phyloP scores from a whole-genome alignment of 2,797 vertebrate species.

The Enteromius treurensis region DNA sequence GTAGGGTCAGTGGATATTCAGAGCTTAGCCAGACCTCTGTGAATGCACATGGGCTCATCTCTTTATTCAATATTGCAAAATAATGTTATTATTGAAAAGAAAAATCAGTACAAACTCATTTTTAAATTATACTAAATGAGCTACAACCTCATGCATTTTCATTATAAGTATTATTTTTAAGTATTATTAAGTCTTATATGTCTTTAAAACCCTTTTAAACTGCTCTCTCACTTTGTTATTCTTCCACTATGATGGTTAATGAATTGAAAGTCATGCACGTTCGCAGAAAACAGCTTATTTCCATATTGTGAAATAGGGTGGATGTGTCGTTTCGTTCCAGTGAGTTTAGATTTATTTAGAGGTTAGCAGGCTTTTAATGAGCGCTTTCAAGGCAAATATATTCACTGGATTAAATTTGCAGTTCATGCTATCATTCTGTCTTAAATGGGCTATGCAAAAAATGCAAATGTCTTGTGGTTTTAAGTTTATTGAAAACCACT shows the following conservation, averaged over 20 bases:
- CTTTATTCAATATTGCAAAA: not conserved
- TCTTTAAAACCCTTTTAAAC: not conserved
- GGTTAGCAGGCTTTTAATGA: not conserved
- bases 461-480: not conserved
- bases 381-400: not conserved
- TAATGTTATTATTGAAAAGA: not conserved
- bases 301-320: not conserved
- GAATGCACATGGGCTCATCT: not conserved
- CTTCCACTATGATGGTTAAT: not conserved
- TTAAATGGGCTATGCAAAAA: not conserved
- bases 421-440: not conserved
- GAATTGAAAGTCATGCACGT: not conserved
- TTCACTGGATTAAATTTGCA: not conserved
- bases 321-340: not conserved
- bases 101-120: not conserved
- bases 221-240: not conserved
- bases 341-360: not conserved
- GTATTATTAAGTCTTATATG: not conserved
- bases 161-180: too few species aligned
- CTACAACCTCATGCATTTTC: not conserved
- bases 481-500: not conserved
- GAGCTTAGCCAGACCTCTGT: constrained; percentile 5
- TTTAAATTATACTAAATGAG: not conserved
- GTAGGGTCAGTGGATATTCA: not conserved
- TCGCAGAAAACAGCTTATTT: not conserved